A percentile compares a stretch with the other conserved stretches of the same genome.
These are phyloP conservation scores for Lasioglossum vierecki DNA, from an alignment of 2,888 invertebrate species.

Conservation along the genomic window DNA sequence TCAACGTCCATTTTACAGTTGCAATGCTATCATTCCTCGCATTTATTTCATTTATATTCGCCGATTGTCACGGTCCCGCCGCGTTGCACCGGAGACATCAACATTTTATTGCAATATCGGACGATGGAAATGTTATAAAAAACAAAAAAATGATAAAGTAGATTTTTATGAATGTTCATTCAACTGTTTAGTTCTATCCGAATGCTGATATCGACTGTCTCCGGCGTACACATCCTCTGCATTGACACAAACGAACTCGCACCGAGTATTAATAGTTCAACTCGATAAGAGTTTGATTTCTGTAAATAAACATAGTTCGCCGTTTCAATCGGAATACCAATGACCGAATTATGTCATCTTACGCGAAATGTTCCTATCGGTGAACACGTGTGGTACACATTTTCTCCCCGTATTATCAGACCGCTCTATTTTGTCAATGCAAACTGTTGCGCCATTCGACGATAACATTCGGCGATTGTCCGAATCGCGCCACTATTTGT, in stretches of 20 bases:
- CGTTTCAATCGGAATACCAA: constrained; percentile 20
- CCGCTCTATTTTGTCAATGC: constrained; percentile 19
- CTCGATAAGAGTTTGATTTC: background rate
- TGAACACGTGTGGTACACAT: constrained; percentile 7
- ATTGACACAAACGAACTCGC: background rate
- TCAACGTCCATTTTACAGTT: constrained; percentile 58
- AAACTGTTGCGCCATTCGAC: constrained; percentile 23
- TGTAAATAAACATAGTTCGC: background rate
- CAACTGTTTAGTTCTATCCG: background rate
- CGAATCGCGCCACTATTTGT: background rate
- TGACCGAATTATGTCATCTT: constrained; percentile 45
- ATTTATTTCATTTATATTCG: constrained; percentile 30
- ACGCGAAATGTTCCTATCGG: constrained; percentile 23
- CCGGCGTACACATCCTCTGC: background rate
- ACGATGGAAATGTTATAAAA: background rate
- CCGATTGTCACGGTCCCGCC: background rate
- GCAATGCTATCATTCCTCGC: constrained; percentile 56
- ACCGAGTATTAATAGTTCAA: background rate
- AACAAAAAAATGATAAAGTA: background rate
- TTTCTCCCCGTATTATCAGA: background rate
- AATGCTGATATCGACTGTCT: background rate
- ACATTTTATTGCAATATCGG: background rate
- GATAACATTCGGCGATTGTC: constrained; percentile 44
- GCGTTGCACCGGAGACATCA: background rate
- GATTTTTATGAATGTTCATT: background rate